Conservation (phyloP, 2,888 invertebrate species). For the Quadriops clusia region DNA sequence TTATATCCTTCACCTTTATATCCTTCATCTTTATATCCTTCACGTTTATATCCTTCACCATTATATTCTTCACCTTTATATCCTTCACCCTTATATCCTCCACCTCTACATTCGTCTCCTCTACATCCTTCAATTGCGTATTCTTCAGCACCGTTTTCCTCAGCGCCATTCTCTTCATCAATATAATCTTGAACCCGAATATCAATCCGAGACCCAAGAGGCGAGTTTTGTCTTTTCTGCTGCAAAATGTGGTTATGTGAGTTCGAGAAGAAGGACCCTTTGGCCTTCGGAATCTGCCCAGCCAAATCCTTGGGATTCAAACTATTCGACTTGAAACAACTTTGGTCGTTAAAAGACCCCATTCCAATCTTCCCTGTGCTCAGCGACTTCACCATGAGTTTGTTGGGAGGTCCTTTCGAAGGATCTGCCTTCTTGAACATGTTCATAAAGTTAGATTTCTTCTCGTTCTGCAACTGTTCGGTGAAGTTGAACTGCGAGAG, state of each 20-base stretch:
- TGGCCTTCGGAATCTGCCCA: constrained; percentile 15
- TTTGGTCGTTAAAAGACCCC: no score
- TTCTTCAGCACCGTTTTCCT: no score
- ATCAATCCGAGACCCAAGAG: constrained; percentile 22
- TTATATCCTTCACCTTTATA: no score
- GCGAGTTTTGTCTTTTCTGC: constrained; percentile 40
- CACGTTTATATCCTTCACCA: no score
- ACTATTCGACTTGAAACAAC: constrained; percentile 27
- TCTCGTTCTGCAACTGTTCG: constrained; percentile 35
- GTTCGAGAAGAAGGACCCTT: constrained; percentile 50
- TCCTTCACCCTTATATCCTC: constrained; percentile 10
- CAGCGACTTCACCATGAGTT: constrained; percentile 31
- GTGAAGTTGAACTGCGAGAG: constrained; percentile 48
- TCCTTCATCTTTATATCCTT: no score
- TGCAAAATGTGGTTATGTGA: constrained; percentile 59
- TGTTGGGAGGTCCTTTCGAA: constrained; percentile 20
- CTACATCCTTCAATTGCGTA: no score
- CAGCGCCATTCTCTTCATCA: constrained; percentile 8
- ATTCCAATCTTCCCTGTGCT: constrained; percentile 31
- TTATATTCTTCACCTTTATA: no score
- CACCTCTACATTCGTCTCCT: constrained; percentile 15
- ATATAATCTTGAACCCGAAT: constrained; percentile 31
- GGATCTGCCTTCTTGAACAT: constrained; percentile 26
- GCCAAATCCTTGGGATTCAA: constrained; percentile 21
- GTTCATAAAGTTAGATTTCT: constrained; percentile 27